phyloP scores from a whole-genome alignment of 2,888 invertebrate genomes.

The Julus scandinavius region DNA sequence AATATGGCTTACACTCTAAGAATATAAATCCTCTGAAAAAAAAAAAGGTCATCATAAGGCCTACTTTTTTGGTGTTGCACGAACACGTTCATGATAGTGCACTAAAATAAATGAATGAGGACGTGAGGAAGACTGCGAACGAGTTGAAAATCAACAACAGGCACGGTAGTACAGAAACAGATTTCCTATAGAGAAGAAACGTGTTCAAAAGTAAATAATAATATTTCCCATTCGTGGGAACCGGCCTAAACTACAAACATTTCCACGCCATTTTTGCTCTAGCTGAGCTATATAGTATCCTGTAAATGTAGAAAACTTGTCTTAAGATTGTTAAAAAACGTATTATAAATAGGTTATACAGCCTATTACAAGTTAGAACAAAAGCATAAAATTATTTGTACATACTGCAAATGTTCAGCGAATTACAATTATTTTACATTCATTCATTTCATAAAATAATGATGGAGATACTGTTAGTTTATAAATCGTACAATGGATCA shows the following conservation, averaged over 20 bases:
- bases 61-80: slow-evolving; percentile 14
- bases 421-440: too few species aligned
- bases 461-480: too few species aligned
- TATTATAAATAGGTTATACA: background rate
- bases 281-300: background rate
- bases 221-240: background rate
- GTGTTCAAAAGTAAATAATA: background rate
- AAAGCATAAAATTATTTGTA: too few species aligned
- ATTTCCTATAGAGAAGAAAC: background rate
- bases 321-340: background rate
- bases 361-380: too few species aligned
- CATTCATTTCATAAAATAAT: too few species aligned
- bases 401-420: too few species aligned
- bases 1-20: slow-evolving; percentile 12
- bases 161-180: background rate
- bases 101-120: slow-evolving; percentile 24
- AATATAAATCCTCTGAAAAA: slow-evolving; percentile 17
- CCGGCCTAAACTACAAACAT: background rate
- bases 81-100: background rate
- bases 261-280: too few species aligned
- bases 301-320: background rate
- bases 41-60: slow-evolving; percentile 26
- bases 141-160: slow-evolving; percentile 13
- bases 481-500: too few species aligned
- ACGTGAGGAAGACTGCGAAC: slow-evolving; percentile 3